Evolutionary conservation across 1,140 invertebrate genomes (phyloP).

Genomic region (Paracyclopina nana): DNA sequence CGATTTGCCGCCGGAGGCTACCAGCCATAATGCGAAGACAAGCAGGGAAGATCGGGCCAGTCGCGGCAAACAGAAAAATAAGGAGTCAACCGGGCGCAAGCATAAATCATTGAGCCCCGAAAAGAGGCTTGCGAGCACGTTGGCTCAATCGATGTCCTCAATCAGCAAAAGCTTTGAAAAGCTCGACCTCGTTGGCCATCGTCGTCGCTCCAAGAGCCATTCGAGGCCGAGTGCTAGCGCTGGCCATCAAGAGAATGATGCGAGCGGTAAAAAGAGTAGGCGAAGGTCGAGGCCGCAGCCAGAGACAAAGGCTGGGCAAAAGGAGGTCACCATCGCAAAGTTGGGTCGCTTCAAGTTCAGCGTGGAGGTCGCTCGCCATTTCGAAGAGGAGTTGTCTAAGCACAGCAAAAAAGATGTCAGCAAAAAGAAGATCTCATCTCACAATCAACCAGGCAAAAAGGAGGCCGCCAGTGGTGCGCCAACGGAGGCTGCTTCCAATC

Average conservation of each 20-base stretch:
- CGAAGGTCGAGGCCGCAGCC: neutral
- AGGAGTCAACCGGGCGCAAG: neutral
- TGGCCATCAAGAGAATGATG: neutral
- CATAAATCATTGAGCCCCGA: slow-evolving; percentile 1
- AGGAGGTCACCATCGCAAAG: slow-evolving; percentile 10
- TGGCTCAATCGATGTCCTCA: slow-evolving; percentile 8
- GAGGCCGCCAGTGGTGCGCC: too few species aligned
- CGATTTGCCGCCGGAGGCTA: neutral
- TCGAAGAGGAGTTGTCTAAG: neutral
- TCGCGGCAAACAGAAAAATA: neutral
- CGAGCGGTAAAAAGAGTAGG: neutral
- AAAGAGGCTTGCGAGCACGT: slow-evolving; percentile 2
- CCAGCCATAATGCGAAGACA: neutral
- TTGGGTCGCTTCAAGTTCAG: slow-evolving; percentile 9
- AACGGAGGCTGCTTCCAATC: too few species aligned
- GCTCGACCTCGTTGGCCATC: slow-evolving; percentile 8
- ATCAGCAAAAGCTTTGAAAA: slow-evolving; percentile 17
- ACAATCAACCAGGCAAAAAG: neutral
- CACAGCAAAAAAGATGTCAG: neutral
- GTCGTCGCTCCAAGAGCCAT: neutral
- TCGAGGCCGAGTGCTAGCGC: too few species aligned
- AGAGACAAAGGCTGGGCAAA: neutral
- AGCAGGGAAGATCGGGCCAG: neutral
- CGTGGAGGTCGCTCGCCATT: neutral
- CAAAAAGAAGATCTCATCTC: neutral